Evolutionary conservation across 2,797 vertebrate genomes (phyloP).

Genomic region (Enteromius thamalakanensis): DNA sequence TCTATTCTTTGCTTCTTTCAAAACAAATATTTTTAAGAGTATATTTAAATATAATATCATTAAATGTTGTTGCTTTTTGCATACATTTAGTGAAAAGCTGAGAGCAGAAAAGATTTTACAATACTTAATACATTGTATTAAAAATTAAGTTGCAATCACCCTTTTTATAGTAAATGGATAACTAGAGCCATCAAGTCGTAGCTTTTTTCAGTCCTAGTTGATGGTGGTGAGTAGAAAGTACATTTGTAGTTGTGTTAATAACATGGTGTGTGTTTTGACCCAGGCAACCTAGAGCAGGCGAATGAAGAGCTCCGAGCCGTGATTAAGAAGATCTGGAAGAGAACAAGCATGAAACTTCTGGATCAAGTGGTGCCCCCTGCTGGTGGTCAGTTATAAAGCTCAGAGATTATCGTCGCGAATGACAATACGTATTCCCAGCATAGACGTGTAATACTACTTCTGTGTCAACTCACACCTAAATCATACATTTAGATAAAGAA

Average conservation of each 20-base stretch:
- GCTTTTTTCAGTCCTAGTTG: not conserved
- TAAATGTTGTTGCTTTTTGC: not conserved
- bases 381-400: slow-evolving; percentile 90
- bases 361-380: slow-evolving; percentile 99
- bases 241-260: not conserved
- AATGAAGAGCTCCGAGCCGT: slow-evolving; percentile 98
- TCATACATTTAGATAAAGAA: not conserved
- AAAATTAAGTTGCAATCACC: not conserved
- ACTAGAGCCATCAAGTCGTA: not conserved
- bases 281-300: slow-evolving; percentile 97
- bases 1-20: too few relatives aligned
- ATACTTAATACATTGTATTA: not conserved
- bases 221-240: not conserved
- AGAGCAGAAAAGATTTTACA: not conserved
- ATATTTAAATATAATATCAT: not conserved
- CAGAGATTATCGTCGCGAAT: slow-evolving; percentile 33
- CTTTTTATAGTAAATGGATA: not conserved
- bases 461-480: slow-evolving; percentile 12
- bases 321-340: slow-evolving; percentile 99
- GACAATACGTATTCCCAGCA: slow-evolving; percentile 35
- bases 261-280: slow-evolving; percentile 44
- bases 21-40: not conserved
- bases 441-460: slow-evolving; percentile 22
- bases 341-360: slow-evolving; percentile 98
- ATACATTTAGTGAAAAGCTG: not conserved